Evolutionary conservation across 1,140 invertebrate species (phyloP), one percentile per base, ranked within the genome.

Genomic region (Drosophila pectinifera): DNA sequence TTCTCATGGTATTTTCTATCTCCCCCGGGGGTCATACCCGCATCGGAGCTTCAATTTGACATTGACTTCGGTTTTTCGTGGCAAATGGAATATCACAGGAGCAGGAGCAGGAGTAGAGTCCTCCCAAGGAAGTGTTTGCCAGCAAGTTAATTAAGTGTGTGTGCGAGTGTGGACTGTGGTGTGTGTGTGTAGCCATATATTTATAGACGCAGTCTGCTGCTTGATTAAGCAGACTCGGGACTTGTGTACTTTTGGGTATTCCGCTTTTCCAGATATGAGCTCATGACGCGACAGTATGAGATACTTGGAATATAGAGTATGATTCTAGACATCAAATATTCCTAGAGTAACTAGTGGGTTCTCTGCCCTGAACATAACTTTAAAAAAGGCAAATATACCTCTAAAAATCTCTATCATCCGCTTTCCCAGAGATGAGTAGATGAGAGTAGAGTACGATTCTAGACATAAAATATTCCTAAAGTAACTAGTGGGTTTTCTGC

Each of bases 121-220:
- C 49, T 36, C 43, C 46, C 20, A 28, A 55, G 7, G 43, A 72
- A 59, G 31, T 49, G 43, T 13, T 59, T 41, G 39, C 69, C 68
- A 34, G 68, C 69, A 22, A 73, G 68, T 73, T 73, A 73, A 73
- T 73, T 73, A 73, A 73, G 68, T 73, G 68, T 51, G 45, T 73
- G 48, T 70, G 42, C 38, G 67, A 36, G 46, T 67, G 18, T 24
- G 38, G 41, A 7, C 16, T 22, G 22, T 28, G 51, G 28, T 58
- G n/a, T 48, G 24, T 42, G 41, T 67, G 18, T 26, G 24, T 59
- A 36, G 43, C 41, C 55, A 61, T 43, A 73, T 73, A 73, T 73
- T 73, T 73, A 73, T 73, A 73, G 68, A 73, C 45, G 69, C 55
- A 68, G 68, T 73, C 68, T 53, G 68, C 68, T 34, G 69, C 68